Percentiles rank a stretch among this genome's conserved stretches.
Evolutionary conservation across 2,797 vertebrate genomes (phyloP).

Genomic region (Euthynnus affinis): DNA sequence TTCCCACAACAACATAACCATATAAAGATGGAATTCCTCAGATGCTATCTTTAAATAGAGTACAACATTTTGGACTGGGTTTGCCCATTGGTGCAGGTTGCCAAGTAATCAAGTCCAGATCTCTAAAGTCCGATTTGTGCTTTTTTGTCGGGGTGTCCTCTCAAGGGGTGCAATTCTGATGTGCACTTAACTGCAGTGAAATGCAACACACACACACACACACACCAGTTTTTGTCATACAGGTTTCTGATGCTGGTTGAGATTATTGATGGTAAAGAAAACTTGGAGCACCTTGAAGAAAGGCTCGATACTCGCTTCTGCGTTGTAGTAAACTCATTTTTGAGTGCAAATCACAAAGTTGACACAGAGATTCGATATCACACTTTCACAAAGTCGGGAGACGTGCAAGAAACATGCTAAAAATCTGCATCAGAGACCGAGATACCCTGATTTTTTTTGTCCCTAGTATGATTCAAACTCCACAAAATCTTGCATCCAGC

Average conservation of each 20-base stretch:
- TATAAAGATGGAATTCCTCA: slow-evolving; percentile 75
- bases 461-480: neutral
- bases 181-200: neutral
- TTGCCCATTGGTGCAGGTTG: slow-evolving; percentile 60
- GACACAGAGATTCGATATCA: too few relatives aligned
- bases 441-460: neutral
- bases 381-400: neutral
- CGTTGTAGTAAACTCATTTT: neutral
- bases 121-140: slow-evolving; percentile 27
- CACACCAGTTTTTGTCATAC: slow-evolving; percentile 6
- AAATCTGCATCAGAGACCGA: neutral
- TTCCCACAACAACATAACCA: slow-evolving; percentile 74
- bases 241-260: neutral
- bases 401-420: neutral
- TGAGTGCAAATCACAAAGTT: neutral
- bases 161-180: neutral
- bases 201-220: neutral
- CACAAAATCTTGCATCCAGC: neutral
- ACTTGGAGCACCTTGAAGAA: neutral
- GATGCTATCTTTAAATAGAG: slow-evolving; percentile 73
- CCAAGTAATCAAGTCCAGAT: slow-evolving; percentile 74
- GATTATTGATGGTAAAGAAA: neutral
- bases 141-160: slow-evolving; percentile 32
- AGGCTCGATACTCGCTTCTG: neutral
- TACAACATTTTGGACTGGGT: slow-evolving; percentile 57